These are phyloP conservation scores for Macrosiphum euphorbiae DNA, from an alignment of 2,888 invertebrate genomes.

Conservation along the genomic window DNA sequence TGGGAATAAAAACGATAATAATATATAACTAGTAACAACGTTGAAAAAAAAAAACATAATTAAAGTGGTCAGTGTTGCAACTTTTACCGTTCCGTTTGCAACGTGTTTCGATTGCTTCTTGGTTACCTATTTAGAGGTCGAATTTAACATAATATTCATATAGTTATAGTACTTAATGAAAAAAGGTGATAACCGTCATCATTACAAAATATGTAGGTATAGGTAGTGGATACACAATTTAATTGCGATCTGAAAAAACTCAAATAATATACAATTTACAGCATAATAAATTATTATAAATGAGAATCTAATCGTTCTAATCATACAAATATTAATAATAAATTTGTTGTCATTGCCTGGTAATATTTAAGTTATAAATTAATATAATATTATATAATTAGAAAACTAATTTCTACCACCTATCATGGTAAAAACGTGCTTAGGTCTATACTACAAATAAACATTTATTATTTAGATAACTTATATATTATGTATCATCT, in stretches of 20 bases:
- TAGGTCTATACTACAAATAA: not conserved
- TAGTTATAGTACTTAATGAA: not conserved
- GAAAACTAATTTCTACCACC: not conserved
- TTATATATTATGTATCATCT: not conserved
- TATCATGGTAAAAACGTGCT: not conserved
- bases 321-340: not conserved
- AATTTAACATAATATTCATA: not conserved
- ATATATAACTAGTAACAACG: not conserved
- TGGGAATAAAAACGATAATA: not conserved
- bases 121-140: constrained; percentile 2
- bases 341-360: not conserved
- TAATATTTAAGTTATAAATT: not conserved
- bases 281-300: not conserved
- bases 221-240: not conserved
- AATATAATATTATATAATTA: not conserved
- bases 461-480: not conserved
- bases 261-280: not conserved
- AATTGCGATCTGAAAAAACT: not conserved
- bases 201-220: not conserved
- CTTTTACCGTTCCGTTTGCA: not conserved
- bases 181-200: not conserved
- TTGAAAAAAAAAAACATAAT: constrained; percentile 14
- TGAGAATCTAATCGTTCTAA: not conserved
- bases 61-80: constrained; percentile 8
- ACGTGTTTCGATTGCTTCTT: constrained; percentile 20